Evolutionary conservation across 2,797 vertebrate species (phyloP).

Genomic region (Oryzias sinensis): DNA sequence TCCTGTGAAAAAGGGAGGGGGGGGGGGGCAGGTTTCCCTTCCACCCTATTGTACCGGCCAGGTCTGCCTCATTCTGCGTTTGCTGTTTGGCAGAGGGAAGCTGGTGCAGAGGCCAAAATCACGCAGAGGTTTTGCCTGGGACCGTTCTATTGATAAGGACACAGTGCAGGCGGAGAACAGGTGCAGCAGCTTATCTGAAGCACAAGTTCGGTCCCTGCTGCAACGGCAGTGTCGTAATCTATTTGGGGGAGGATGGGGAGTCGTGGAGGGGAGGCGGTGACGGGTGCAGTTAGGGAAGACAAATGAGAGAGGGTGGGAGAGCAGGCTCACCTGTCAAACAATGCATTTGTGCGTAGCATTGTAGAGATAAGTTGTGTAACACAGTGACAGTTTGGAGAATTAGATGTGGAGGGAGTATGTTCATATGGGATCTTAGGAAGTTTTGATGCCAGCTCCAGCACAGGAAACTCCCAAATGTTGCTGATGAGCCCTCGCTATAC

Average conservation of each 20-base stretch:
- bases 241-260: slow-evolving; percentile 42
- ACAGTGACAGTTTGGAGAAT: too few species aligned
- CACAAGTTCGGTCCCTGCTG: slow-evolving; percentile 51
- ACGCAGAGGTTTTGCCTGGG: slow-evolving; percentile 46
- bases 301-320: slow-evolving; percentile 9
- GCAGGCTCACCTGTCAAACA: slow-evolving; percentile 13
- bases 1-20: slow-evolving; percentile 18
- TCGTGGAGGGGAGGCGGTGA: slow-evolving; percentile 4
- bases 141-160: slow-evolving; percentile 65
- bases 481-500: too few species aligned
- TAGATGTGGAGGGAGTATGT: too few species aligned
- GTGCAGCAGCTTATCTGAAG: slow-evolving; percentile 48
- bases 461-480: too few species aligned
- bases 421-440: too few species aligned
- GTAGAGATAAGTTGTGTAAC: not conserved
- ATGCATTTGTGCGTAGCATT: not conserved
- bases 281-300: slow-evolving; percentile 14
- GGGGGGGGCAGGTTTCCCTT: slow-evolving; percentile 48
- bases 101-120: slow-evolving; percentile 51
- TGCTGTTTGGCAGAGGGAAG: slow-evolving; percentile 52
- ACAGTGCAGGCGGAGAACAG: slow-evolving; percentile 62
- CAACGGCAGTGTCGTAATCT: slow-evolving; percentile 50
- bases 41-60: slow-evolving; percentile 52
- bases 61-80: slow-evolving; percentile 59
- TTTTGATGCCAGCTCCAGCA: too few species aligned